Conservation (phyloP, 2,888 invertebrate genomes). For the Gerris lacustris region DNA sequence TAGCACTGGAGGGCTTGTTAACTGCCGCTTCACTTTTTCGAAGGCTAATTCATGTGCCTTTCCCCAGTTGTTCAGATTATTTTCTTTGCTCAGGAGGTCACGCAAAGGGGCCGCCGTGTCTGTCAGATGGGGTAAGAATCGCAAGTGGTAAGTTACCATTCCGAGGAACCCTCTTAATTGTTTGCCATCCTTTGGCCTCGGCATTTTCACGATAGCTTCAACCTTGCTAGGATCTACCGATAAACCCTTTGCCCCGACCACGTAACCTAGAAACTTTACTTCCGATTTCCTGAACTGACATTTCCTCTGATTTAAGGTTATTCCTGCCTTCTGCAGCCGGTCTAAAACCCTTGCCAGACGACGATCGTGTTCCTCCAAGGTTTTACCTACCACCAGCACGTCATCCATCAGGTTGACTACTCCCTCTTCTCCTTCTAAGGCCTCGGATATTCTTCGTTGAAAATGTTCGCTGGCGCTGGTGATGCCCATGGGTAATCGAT, state of each 20-base stretch:
- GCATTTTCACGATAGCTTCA: neutral
- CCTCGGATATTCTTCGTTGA: constrained; percentile 11
- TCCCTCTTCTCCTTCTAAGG: constrained; percentile 17
- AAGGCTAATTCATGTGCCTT: neutral
- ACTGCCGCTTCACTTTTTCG: neutral
- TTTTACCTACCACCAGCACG: constrained; percentile 16
- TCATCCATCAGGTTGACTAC: constrained; percentile 20
- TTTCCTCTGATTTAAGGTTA: constrained; percentile 9
- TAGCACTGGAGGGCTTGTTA: neutral
- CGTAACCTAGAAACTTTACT: constrained; percentile 12
- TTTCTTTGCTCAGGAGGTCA: constrained; percentile 24
- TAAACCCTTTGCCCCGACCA: constrained; percentile 9
- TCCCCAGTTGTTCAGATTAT: neutral
- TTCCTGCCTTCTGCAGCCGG: neutral
- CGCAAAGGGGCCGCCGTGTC: constrained; percentile 16
- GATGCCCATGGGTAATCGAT: constrained; percentile 27
- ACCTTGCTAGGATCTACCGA: constrained; percentile 15
- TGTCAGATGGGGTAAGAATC: constrained; percentile 28
- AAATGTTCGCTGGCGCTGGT: constrained; percentile 21
- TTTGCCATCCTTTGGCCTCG: constrained; percentile 29
- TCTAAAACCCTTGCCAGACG: constrained; percentile 10
- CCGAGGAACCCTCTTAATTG: constrained; percentile 20
- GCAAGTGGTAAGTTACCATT: constrained; percentile 16
- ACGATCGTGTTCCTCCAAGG: constrained; percentile 20
- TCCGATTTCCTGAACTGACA: constrained; percentile 1